phyloP scores from a whole-genome alignment of 2,888 invertebrate species.

The Acleris cristana region DNA sequence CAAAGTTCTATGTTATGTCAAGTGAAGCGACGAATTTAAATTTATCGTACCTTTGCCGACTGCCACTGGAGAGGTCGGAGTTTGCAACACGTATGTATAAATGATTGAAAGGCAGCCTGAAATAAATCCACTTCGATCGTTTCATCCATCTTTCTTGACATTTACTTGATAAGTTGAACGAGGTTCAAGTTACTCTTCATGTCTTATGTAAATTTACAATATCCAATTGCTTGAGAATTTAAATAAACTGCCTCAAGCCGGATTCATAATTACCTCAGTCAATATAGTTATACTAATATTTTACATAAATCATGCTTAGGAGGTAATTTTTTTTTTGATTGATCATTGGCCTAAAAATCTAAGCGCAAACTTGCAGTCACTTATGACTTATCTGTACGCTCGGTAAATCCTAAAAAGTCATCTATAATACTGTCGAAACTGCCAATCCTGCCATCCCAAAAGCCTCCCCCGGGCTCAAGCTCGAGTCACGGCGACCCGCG shows the following conservation, averaged over 20 bases:
- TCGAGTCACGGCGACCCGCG: too few species aligned
- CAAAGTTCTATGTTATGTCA: slow-evolving; percentile 45
- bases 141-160: background rate
- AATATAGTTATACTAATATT: background rate
- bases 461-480: too few species aligned
- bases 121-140: slow-evolving; percentile 11
- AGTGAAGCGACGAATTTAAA: slow-evolving; percentile 48
- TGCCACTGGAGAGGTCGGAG: slow-evolving; percentile 16
- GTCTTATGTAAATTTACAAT: slow-evolving; percentile 6
- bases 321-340: too few species aligned
- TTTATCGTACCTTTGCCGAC: slow-evolving; percentile 38
- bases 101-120: slow-evolving; percentile 5
- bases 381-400: too few species aligned
- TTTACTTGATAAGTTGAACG: slow-evolving; percentile 1
- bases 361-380: too few species aligned
- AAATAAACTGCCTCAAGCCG: background rate
- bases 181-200: background rate
- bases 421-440: too few species aligned
- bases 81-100: slow-evolving; percentile 4
- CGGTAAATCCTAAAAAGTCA: too few species aligned
- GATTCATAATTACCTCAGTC: background rate
- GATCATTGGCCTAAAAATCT: too few species aligned
- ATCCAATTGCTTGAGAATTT: background rate
- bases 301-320: background rate
- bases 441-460: too few species aligned